Conservation (phyloP, 2,888 invertebrate genomes). For the Cryptocephalus primarius region DNA sequence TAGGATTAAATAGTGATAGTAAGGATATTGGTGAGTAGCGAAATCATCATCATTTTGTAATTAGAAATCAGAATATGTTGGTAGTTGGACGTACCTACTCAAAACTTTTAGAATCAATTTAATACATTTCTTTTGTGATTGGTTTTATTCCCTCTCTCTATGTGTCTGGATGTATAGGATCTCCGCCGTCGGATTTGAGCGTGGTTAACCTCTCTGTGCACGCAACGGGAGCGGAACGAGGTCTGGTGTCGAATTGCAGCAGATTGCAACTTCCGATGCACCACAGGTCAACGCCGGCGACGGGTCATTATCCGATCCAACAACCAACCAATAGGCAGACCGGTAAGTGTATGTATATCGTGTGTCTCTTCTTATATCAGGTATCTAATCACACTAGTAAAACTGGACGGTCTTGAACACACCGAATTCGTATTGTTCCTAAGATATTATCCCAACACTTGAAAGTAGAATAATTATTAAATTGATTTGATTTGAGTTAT, state of each 20-base stretch:
- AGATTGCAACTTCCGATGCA: conserved; percentile 32
- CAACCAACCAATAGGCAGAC: conserved; percentile 13
- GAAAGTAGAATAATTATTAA: too few species aligned
- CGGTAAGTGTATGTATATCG: not conserved
- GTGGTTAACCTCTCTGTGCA: conserved; percentile 47
- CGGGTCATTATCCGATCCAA: conserved; percentile 22
- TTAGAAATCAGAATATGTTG: too few species aligned
- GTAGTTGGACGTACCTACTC: too few species aligned
- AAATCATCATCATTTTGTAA: too few species aligned
- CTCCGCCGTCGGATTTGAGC: conserved; percentile 24
- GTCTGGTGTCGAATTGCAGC: conserved; percentile 27
- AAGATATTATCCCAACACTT: too few species aligned
- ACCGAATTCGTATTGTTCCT: too few species aligned
- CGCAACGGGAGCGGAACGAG: conserved; percentile 25
- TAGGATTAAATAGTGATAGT: conserved; percentile 48
- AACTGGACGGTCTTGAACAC: too few species aligned
- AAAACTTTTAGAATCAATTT: too few species aligned
- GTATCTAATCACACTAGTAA: too few species aligned
- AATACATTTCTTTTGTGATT: too few species aligned
- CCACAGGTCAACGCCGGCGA: conserved; percentile 15
- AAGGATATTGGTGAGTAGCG: conserved; percentile 15
- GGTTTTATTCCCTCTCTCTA: too few species aligned
- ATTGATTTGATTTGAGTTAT: too few species aligned
- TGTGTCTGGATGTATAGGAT: not conserved
- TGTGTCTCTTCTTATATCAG: not conserved